Conservation (phyloP, 2,797 vertebrate species). For the Gephyroberyx darwinii region DNA sequence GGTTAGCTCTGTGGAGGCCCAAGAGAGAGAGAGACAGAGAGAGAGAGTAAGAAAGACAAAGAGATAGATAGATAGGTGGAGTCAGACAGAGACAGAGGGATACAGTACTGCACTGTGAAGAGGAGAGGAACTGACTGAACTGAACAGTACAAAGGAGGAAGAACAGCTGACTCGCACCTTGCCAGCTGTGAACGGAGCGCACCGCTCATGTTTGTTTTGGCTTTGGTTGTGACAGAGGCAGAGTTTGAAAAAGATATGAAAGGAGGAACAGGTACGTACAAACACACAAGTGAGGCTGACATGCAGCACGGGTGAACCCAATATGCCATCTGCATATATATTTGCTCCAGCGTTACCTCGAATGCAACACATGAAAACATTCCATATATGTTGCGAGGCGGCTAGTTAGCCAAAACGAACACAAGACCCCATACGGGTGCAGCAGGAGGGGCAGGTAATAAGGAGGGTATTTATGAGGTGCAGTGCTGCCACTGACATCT, state of each 20-base stretch:
- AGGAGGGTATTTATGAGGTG: slow-evolving; percentile 70
- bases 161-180: slow-evolving; percentile 4
- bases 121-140: background rate
- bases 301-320: slow-evolving; percentile 38
- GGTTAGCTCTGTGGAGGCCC: slow-evolving; percentile 47
- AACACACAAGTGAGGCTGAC: slow-evolving; percentile 27
- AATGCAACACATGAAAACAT: slow-evolving; percentile 33
- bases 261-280: slow-evolving; percentile 13
- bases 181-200: slow-evolving; percentile 27
- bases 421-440: background rate
- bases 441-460: slow-evolving; percentile 59
- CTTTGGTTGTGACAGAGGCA: slow-evolving; percentile 12
- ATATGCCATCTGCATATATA: slow-evolving; percentile 49
- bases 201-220: slow-evolving; percentile 50
- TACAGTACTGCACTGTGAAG: slow-evolving; percentile 12
- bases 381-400: slow-evolving; percentile 38
- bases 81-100: slow-evolving; percentile 19
- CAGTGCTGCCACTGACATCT: slow-evolving; percentile 66
- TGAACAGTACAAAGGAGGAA: slow-evolving; percentile 3
- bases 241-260: slow-evolving; percentile 28
- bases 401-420: slow-evolving; percentile 52
- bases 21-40: slow-evolving; percentile 18
- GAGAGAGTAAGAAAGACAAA: slow-evolving; percentile 18
- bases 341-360: slow-evolving; percentile 27
- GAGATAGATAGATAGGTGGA: slow-evolving; percentile 20